These are phyloP conservation scores for Zaprionus tsacasi DNA, from an alignment of 1,140 invertebrate genomes.

Conservation along the genomic window DNA sequence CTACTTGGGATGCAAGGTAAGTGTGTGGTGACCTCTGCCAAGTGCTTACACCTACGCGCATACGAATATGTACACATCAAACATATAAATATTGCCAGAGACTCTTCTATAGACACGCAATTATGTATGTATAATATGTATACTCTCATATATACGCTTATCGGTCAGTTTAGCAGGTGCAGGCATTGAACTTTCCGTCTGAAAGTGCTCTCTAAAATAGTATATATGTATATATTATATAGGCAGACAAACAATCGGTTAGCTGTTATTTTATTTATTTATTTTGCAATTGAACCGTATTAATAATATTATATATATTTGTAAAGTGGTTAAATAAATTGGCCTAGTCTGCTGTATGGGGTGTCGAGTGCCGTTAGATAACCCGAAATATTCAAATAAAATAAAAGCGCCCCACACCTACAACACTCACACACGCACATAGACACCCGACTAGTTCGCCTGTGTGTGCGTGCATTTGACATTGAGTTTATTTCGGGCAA, in stretches of 20 bases:
- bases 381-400: slow-evolving; percentile 55
- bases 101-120: not conserved
- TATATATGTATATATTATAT: slow-evolving; percentile 2
- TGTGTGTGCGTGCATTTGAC: slow-evolving; percentile 64
- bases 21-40: slow-evolving; percentile 70
- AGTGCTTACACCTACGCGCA: slow-evolving; percentile 56
- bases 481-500: slow-evolving; percentile 78
- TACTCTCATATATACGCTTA: slow-evolving; percentile 16
- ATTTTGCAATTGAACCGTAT: slow-evolving; percentile 2
- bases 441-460: slow-evolving; percentile 9
- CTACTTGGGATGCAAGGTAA: slow-evolving; percentile 83
- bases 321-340: slow-evolving; percentile 33
- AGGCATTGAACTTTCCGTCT: slow-evolving; percentile 35
- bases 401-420: slow-evolving; percentile 37
- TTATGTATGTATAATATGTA: not conserved
- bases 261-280: not conserved
- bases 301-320: not conserved
- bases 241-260: not conserved
- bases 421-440: slow-evolving; percentile 8
- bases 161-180: slow-evolving; percentile 27
- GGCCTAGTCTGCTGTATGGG: slow-evolving; percentile 6
- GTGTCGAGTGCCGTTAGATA: slow-evolving; percentile 64
- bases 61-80: not conserved
- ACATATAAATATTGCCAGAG: not conserved
- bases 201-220: slow-evolving; percentile 12